Conservation (phyloP, 2,797 vertebrate genomes). For the Tokudaia tokunoshimensis region DNA sequence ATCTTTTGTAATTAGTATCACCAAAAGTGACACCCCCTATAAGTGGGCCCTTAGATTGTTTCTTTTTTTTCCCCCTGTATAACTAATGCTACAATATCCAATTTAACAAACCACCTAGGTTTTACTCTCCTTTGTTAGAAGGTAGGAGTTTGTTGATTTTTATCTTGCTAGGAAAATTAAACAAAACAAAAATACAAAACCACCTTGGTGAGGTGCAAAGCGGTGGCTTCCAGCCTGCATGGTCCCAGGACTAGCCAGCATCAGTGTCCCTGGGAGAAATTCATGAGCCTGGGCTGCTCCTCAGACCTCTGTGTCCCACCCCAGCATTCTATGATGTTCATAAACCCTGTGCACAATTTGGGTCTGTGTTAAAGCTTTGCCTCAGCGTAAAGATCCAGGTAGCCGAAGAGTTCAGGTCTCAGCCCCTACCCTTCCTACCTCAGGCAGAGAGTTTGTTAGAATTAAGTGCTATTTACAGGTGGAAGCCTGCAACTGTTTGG, state of each 20-base stretch:
- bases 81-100: background rate
- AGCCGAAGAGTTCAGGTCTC: background rate
- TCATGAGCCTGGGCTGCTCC: background rate
- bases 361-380: background rate
- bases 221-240: background rate
- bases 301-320: background rate
- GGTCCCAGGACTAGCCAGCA: background rate
- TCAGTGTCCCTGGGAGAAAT: background rate
- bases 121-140: slow-evolving; percentile 23
- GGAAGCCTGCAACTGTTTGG: slow-evolving; percentile 12
- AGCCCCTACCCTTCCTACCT: background rate
- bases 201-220: background rate
- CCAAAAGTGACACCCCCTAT: background rate
- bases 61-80: background rate
- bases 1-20: background rate
- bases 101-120: background rate
- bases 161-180: background rate
- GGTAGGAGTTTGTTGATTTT: background rate
- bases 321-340: background rate
- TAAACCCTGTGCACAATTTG: background rate
- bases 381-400: background rate
- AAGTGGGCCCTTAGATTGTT: background rate
- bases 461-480: slow-evolving; percentile 36
- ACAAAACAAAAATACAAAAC: background rate
- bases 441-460: slow-evolving; percentile 21